These are phyloP conservation scores for Uromys caudimaculatus DNA, from an alignment of 2,797 vertebrate species.

Conservation along the genomic window DNA sequence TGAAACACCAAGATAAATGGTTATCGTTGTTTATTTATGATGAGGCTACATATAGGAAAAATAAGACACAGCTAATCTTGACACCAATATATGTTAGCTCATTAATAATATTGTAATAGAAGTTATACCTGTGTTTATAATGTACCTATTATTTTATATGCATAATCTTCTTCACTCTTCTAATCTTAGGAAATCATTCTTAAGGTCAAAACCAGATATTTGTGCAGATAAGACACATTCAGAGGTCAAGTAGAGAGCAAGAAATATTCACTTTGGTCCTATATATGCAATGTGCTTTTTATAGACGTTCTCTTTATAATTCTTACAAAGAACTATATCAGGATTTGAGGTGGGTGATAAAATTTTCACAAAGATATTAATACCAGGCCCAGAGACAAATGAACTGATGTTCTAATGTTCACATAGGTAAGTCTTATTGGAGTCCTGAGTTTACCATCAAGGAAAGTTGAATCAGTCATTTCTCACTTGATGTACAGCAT, in stretches of 20 bases:
- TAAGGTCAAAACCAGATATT: slow-evolving; percentile 51
- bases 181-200: background rate
- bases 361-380: background rate
- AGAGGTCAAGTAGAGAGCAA: background rate
- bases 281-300: background rate
- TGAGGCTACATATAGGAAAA: slow-evolving; percentile 38
- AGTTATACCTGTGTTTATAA: slow-evolving; percentile 25
- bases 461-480: background rate
- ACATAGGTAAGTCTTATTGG: background rate
- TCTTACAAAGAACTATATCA: background rate
- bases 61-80: slow-evolving; percentile 41
- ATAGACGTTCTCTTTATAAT: background rate
- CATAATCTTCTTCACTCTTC: slow-evolving; percentile 23
- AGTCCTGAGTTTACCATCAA: background rate
- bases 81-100: background rate
- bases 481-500: background rate
- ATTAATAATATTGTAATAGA: slow-evolving; percentile 42
- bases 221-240: background rate
- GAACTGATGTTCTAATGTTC: background rate
- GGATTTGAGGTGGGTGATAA: background rate
- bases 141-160: slow-evolving; percentile 10
- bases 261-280: slow-evolving; percentile 19
- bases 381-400: background rate
- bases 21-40: slow-evolving; percentile 3
- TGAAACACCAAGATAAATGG: background rate